Base-by-base conservation (phyloP, 2,888 invertebrate genomes). In the Flexamia atlantica region DNA sequence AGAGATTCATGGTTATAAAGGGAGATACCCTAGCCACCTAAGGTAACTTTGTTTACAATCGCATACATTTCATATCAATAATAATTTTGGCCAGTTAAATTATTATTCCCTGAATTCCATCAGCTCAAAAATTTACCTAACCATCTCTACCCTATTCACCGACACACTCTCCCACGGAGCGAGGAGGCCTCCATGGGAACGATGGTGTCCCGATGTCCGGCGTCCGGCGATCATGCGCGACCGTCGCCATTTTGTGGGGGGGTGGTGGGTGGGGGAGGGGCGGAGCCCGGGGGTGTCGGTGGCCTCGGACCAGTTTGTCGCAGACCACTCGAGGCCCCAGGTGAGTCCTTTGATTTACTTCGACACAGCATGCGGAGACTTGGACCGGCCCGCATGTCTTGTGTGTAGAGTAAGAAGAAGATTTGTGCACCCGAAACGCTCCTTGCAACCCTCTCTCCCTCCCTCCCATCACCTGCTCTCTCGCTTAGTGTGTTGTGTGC, bases 211-310 rank as follows among this genome's bases (percentile, higher is more conserved):
- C 30, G 28, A 17, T 64, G 64, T 25, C 64, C 64, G 64, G 28
- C 20, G 57, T 9, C 14, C 14, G 14, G 57, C 57, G 23, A 20
- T 40, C 36, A 70, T 70, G 70, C 36, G 70, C 40, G 70, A 70
- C 70, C 23, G 40, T 40, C 70, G 70, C 70, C 70, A 70, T 70
- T 70, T 70, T 70, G 70, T 23, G n/a, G 20, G 70, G 36, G 70
- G 32, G 70, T n/a, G 70, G 70, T 70, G 70, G n/a, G n/a, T 64
- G 40, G 20, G 36, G 36, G 70, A 23, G 70, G 70, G 40, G 70
- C 40, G 70, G 70, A 36, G 4, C 14, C 20, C 40, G 70, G n/a
- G 23, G 68, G 70, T n/a, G 28, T 28, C 14, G 17, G 28, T 14
- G 30, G 10, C 1, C 4, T 1, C 4, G 14, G 64, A 64, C 64